Evolutionary conservation across 2,888 invertebrate species (phyloP), one percentile per base, ranked within the genome.

Genomic region (Fabriciana adippe): DNA sequence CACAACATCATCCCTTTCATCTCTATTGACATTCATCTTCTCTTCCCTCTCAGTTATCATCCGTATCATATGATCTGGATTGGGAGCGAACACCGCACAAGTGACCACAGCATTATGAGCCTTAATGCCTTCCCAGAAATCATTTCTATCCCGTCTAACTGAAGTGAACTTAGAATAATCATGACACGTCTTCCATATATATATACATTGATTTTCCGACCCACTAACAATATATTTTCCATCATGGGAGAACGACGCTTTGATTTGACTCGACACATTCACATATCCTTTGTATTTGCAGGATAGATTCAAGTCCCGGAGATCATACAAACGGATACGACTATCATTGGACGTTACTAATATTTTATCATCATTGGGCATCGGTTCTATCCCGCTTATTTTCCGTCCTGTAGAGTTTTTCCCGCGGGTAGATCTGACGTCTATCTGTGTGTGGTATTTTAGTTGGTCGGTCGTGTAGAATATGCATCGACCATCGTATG

Each of bases 391-490:
- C 0, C 99, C 99, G 81, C 98, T 99, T 59, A 99, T 98, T 85
- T 99, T 99, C 18, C 98, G 92, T 0, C 99, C 99, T 2, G 97
- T 96, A 0, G 98, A 96, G 92, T 99, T 99, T 81, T 98, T 97
- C 0, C 99, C 99, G n/a, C 99, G 92, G 0, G 98, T 97, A 11
- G 99, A 99, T 2, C 98, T 94, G 2, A 99, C 99, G 88, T 99
- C 97, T 72, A 99, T 99, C 83, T 98, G 98, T 11, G 99, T 99
- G 89, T 98, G 98, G 88, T 99, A 99, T 81, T 99, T 99, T 3
- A 99, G 93, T 85, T 99, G 99, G 94, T 99, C 99, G 0, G 99
- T 99, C 50, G 96, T 98, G 92, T 99, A 99, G 93, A 99, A 99
- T 79, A 99, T 98, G 87, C 99, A 99, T 55, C 99, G 95, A 0